phyloP scores from a whole-genome alignment of 2,888 invertebrate genomes.

The Gastracanthus pulcherrimus region DNA sequence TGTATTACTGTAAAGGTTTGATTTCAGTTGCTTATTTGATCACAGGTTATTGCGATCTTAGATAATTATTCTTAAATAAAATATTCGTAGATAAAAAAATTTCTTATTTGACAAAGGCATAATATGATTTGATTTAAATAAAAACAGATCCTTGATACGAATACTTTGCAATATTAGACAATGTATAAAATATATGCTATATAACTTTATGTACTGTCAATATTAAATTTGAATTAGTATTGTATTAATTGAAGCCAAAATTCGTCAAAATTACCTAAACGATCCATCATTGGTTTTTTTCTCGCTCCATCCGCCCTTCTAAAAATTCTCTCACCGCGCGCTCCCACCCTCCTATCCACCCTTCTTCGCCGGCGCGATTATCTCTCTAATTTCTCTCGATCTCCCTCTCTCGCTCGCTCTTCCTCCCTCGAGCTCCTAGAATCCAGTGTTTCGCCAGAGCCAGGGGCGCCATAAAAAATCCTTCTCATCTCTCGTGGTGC shows the following conservation, averaged over 20 bases:
- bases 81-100: too few relatives aligned
- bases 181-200: too few relatives aligned
- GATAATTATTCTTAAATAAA: too few relatives aligned
- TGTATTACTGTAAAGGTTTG: too few relatives aligned
- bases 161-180: too few relatives aligned
- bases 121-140: too few relatives aligned
- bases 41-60: too few relatives aligned
- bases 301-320: neutral
- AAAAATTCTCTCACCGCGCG: neutral
- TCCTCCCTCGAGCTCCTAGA: neutral
- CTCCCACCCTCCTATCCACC: conserved; percentile 14
- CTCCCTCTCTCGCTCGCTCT: neutral
- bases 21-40: too few relatives aligned
- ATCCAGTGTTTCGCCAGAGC: conserved; percentile 4
- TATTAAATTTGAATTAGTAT: neutral
- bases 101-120: too few relatives aligned
- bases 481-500: conserved; percentile 3
- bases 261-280: conserved; percentile 12
- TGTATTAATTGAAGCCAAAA: neutral
- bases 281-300: conserved; percentile 1
- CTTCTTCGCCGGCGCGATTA: conserved; percentile 14
- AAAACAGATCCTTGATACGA: too few relatives aligned
- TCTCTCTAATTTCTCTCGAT: conserved; percentile 10
- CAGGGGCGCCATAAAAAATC: conserved; percentile 19
- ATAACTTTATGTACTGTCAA: too few relatives aligned